Conservation (phyloP, 2,797 vertebrate genomes). For the Paedocypris micromegethes region DNA sequence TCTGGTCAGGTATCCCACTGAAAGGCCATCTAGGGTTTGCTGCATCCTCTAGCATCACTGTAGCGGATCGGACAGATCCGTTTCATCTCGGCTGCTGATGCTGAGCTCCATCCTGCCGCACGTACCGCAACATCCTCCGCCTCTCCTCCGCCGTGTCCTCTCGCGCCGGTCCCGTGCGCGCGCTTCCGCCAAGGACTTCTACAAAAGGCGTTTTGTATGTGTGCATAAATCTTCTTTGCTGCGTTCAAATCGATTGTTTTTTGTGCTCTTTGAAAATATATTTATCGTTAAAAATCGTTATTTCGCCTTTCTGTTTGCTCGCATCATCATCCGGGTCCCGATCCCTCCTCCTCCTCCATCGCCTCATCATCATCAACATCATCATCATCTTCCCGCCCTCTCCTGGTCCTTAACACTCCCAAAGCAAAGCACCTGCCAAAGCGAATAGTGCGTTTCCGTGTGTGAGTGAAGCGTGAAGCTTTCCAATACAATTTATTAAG, state of each 20-base stretch:
- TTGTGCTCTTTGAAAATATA: not conserved
- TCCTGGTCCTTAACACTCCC: slow-evolving; percentile 5
- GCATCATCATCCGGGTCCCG: slow-evolving; percentile 74
- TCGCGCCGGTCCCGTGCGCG: slow-evolving; percentile 35
- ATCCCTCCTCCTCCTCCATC: slow-evolving; percentile 25
- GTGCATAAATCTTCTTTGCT: not conserved
- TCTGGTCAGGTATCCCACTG: slow-evolving; percentile 55
- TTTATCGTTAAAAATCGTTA: slow-evolving; percentile 11
- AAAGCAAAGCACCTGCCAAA: too few species aligned
- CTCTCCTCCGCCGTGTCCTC: slow-evolving; percentile 44
- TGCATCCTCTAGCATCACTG: slow-evolving; percentile 26
- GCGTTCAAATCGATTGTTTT: not conserved
- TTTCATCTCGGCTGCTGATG: slow-evolving; percentile 47
- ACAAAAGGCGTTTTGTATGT: not conserved
- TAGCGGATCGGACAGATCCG: slow-evolving; percentile 32
- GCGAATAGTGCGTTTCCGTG: too few species aligned
- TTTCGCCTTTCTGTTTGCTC: slow-evolving; percentile 64
- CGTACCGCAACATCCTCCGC: slow-evolving; percentile 46
- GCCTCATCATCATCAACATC: not conserved
- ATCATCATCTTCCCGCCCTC: slow-evolving; percentile 24
- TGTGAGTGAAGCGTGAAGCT: too few species aligned
- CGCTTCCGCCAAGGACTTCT: slow-evolving; percentile 6
- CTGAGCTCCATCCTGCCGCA: slow-evolving; percentile 35
- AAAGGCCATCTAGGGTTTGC: slow-evolving; percentile 56
- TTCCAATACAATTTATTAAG: too few species aligned